Evolutionary conservation across 2,888 invertebrate genomes (phyloP).

Genomic region (Pecten maximus): DNA sequence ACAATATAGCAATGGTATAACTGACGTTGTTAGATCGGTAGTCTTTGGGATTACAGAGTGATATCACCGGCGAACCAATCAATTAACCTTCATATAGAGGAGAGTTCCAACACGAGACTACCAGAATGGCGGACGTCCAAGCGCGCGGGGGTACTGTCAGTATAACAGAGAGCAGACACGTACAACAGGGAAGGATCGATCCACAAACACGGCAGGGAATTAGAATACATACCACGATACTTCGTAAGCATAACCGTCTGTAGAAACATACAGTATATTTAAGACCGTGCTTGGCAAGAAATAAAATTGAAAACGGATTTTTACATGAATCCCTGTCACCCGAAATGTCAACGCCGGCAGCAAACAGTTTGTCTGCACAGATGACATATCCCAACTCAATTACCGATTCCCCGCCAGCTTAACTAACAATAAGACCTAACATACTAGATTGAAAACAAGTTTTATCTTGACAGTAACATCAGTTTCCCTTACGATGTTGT

Average conservation of each 20-base stretch:
- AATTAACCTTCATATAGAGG: conserved; percentile 7
- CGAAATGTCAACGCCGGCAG: neutral
- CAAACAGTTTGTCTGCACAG: neutral
- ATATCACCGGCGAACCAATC: neutral
- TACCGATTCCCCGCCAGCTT: neutral
- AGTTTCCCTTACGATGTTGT: no score
- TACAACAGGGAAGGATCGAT: neutral
- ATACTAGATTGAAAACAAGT: neutral
- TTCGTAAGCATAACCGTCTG: neutral
- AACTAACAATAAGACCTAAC: neutral
- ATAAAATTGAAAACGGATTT: neutral
- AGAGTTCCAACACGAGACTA: conserved; percentile 13
- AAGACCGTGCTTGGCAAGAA: neutral
- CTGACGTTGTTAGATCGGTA: neutral
- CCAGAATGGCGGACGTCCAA: neutral
- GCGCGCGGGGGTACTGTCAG: neutral
- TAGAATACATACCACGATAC: neutral
- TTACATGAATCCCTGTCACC: neutral
- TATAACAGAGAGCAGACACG: conserved; percentile 15
- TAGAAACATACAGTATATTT: neutral
- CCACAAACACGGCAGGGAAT: neutral
- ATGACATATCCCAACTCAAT: neutral
- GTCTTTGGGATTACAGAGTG: neutral
- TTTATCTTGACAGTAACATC: neutral
- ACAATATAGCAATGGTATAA: neutral